phyloP scores from a whole-genome alignment of 2,888 invertebrate species.

The Lithophane socia region DNA sequence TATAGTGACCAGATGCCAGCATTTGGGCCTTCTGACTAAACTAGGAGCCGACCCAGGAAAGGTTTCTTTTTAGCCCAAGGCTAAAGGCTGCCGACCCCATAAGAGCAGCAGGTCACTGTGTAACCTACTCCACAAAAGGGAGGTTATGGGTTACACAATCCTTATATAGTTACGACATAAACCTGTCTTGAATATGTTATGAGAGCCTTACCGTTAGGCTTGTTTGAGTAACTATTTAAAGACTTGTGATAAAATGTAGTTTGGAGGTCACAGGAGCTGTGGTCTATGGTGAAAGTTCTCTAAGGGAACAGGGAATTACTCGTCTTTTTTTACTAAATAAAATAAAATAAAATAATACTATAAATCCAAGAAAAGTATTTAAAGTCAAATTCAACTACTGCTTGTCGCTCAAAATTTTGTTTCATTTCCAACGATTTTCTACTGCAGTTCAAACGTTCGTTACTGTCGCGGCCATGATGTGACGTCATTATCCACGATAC shows the following conservation, averaged over 20 bases:
- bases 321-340: neutral
- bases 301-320: no score
- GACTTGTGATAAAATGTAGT: constrained; percentile 13
- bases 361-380: neutral
- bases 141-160: constrained; percentile 64
- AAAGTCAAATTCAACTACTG: neutral
- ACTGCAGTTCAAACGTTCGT: neutral
- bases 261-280: constrained; percentile 22
- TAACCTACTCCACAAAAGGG: constrained; percentile 63
- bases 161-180: constrained; percentile 51
- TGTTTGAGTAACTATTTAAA: constrained; percentile 17
- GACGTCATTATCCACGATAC: neutral
- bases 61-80: constrained; percentile 19
- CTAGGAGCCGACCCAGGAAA: neutral
- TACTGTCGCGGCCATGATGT: neutral
- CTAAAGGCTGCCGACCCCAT: constrained; percentile 45
- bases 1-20: neutral
- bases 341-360: neutral
- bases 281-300: constrained; percentile 3
- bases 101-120: constrained; percentile 43
- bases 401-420: neutral
- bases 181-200: constrained; percentile 34
- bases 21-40: neutral
- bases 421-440: no score
- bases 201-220: constrained; percentile 18